These are phyloP conservation scores for Crocallis elinguaria DNA, from an alignment of 2,888 invertebrate species.

Conservation along the genomic window DNA sequence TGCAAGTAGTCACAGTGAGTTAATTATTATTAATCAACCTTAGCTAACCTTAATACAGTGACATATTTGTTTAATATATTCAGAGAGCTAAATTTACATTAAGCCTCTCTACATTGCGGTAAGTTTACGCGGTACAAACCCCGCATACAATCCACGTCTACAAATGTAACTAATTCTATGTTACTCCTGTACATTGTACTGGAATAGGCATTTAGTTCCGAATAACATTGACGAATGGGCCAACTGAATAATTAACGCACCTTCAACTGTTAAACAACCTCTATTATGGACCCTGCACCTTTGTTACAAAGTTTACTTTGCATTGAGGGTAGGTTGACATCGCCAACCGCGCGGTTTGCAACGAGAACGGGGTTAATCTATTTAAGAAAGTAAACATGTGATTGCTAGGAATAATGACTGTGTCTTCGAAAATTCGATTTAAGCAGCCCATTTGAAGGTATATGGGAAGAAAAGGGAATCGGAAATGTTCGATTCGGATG, in stretches of 20 bases:
- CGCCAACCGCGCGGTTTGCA: conserved; percentile 38
- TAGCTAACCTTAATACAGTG: too few species aligned
- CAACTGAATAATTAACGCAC: conserved; percentile 49
- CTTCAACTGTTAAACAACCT: conserved; percentile 20
- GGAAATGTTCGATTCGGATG: not conserved
- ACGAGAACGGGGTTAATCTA: conserved; percentile 50
- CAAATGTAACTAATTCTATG: conserved; percentile 26
- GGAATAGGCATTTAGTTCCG: conserved; percentile 47
- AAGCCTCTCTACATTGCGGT: conserved; percentile 5
- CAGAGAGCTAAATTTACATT: conserved; percentile 6
- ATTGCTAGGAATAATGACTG: conserved; percentile 22
- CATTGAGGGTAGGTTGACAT: conserved; percentile 23
- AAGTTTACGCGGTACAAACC: conserved; percentile 15
- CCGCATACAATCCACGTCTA: conserved; percentile 20
- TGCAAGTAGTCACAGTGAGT: too few species aligned
- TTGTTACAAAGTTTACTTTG: conserved; percentile 20
- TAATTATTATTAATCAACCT: too few species aligned
- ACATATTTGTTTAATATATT: not conserved
- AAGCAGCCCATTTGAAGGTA: conserved; percentile 26
- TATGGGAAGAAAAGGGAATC: not conserved
- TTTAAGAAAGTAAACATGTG: conserved; percentile 43
- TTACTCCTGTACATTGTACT: conserved; percentile 25
- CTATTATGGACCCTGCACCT: conserved; percentile 22
- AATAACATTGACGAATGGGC: conserved; percentile 51
- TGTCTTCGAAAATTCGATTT: conserved; percentile 22